Base-by-base conservation (phyloP, 2,888 invertebrate species). In the Amphipyra tragopoginis region DNA sequence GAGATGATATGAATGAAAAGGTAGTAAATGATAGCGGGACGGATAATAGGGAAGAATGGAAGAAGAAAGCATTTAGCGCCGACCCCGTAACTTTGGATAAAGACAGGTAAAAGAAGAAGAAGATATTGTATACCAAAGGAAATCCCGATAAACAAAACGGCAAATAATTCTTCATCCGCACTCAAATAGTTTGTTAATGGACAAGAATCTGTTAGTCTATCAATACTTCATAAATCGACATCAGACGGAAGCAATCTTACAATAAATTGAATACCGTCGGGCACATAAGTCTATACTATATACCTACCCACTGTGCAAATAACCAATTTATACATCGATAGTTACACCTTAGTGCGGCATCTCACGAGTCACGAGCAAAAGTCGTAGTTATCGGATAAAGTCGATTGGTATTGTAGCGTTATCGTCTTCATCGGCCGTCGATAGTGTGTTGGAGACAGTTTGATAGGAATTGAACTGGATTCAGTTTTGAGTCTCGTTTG, bases 231-330 rank as follows among this genome's bases (percentile, higher is more conserved):
- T 82, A 82, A 84, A 82, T 82, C 75, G 65, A 47, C 42, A 60
- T 58, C 65, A 53, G 78, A 75, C 71, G 69, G 67, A 65, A 51
- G 71, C 74, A 83, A 81, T 84, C 79, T 79, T 60, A 64, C 79
- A 77, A 81, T 83, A 86, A 86, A 86, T 87, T 86, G 83, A 85
- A 85, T 82, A 79, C 71, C 67, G 75, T 75, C 75, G 47, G 67
- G 68, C 71, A 75, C 64, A 69, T 74, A 72, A 71, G 56, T 74
- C 71, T 82, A 82, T 80, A 78, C 80, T 65, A 58, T 74, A 80
- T 81, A 83, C 76, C 78, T 61, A 69, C 72, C 71, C 75, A 79
- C 79, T 75, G 77, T 77, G 84, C 83, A 86, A 87, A 87, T 86
- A 87, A 75, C 76, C 82, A 83, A 83, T 86, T 83, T 83, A 80